Evolutionary conservation across 30 jellyfish, hydroid and myxozoan genomes (phyloP).

Genomic region (Aurelia sp.): DNA sequence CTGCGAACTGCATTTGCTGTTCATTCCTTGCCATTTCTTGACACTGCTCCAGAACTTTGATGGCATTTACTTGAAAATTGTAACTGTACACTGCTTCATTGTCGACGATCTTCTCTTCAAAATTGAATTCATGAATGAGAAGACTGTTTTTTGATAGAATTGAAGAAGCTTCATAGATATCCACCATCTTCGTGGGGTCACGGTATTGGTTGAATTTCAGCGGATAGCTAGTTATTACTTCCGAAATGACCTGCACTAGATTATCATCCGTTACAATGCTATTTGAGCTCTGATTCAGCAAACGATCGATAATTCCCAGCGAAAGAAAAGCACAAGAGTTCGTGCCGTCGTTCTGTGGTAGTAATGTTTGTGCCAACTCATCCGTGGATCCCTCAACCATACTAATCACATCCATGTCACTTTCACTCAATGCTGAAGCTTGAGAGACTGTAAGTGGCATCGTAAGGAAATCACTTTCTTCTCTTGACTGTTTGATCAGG

Average conservation of each 20-base stretch:
- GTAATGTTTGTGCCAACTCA: slow-evolving; percentile 1
- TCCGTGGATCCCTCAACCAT: slow-evolving; percentile 7
- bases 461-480: background rate
- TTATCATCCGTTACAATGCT: background rate
- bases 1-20: no score
- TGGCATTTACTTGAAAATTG: no score
- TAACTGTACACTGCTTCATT: no score
- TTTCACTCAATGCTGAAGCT: slow-evolving; percentile 30
- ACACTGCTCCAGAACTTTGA: no score
- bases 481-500: background rate
- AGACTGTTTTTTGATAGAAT: no score
- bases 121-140: no score
- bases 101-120: no score
- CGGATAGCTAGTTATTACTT: slow-evolving; percentile 28
- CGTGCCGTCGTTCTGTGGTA: slow-evolving; percentile 51
- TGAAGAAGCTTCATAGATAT: no score
- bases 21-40: no score
- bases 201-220: slow-evolving; percentile 33
- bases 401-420: background rate
- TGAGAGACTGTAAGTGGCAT: slow-evolving; percentile 17
- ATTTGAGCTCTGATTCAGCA: slow-evolving; percentile 4
- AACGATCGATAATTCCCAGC: slow-evolving; percentile 35
- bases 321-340: slow-evolving; percentile 55
- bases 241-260: slow-evolving; percentile 12
- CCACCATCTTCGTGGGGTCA: background rate